Conservation (phyloP, 2,113 vertebrate species). For the Heptranchias perlo region DNA sequence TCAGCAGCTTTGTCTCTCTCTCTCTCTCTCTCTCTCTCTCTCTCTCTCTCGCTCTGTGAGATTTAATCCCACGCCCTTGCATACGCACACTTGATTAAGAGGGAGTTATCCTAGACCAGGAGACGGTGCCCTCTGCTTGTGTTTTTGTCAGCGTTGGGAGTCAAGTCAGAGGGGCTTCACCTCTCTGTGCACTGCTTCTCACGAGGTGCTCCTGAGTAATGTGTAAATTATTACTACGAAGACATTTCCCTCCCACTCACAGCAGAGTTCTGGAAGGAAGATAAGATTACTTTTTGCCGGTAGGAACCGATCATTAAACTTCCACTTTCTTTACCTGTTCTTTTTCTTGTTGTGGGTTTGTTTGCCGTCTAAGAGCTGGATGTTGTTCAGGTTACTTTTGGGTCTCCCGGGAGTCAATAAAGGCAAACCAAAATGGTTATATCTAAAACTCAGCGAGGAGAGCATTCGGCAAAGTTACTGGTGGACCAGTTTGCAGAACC, state of each 20-base stretch:
- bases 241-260: not conserved
- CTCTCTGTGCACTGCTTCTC: not conserved
- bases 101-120: constrained; percentile 87
- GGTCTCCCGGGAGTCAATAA: too few species aligned
- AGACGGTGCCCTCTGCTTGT: constrained; percentile 74
- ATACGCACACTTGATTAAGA: constrained; percentile 86
- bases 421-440: too few species aligned
- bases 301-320: not conserved
- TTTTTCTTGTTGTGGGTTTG: too few species aligned
- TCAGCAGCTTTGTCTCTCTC: constrained; percentile 55
- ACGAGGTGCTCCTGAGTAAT: not conserved
- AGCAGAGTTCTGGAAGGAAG: not conserved
- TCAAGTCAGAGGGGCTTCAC: constrained; percentile 66
- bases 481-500: too few species aligned
- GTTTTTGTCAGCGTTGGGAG: constrained; percentile 79
- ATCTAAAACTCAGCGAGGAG: too few species aligned
- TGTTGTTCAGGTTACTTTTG: too few species aligned
- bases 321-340: too few species aligned
- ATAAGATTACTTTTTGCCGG: not conserved
- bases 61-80: constrained; percentile 85
- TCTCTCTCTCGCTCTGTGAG: constrained; percentile 63
- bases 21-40: constrained; percentile 55
- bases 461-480: too few species aligned
- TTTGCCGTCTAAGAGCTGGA: too few species aligned
- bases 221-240: not conserved